Base-by-base conservation (phyloP, 1,140 invertebrate species). In the Drosophila serrata region DNA sequence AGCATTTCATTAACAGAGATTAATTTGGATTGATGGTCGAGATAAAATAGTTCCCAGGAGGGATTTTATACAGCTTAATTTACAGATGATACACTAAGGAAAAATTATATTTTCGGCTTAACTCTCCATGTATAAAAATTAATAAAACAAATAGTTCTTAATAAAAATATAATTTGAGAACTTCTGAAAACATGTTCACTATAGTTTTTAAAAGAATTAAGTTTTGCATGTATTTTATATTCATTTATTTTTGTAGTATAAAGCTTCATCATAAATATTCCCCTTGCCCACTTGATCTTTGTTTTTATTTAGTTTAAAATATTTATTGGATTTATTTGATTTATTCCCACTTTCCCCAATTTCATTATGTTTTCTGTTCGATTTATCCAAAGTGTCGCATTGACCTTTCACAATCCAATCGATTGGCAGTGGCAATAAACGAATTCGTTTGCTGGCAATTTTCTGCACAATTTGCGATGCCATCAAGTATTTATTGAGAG, bases 341-440 rank as follows among this genome's bases (percentile, higher is more conserved):
- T 45, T 56, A 19, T 12, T 12, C 27, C 27, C 17, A 6, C 12
- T 29, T 29, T 4, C 17, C 49, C 49, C 6, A 22, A 53, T 19
- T 53, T 3, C 1, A 2, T 39, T 62, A n/a, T 39, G 6, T 15
- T 33, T 29, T 57, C 51, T 58, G 19, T 6, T 35, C 9, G 17
- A 56, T n/a, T n/a, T n/a, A n/a, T 68, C 63, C 33, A 57, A 57
- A 55, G 29, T 68, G 48, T 56, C 46, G 33, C 19, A 56, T 24
- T 39, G 64, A 48, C 49, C 31, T 72, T 57, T 40, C 17, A 17
- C 27, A 72, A 72, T 59, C 19, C 19, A 72, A 72, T 72, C 68
- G 67, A 72, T 72, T 58, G 65, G n/a, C 42, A 22, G 35, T 40
- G 42, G 22, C 29, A 49, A 72, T 59, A 72, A 72, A 72, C 45